Percentiles rank a stretch among this genome's conserved stretches.
phyloP scores from a whole-genome alignment of 2,888 invertebrate genomes.

The Cabera pusaria region DNA sequence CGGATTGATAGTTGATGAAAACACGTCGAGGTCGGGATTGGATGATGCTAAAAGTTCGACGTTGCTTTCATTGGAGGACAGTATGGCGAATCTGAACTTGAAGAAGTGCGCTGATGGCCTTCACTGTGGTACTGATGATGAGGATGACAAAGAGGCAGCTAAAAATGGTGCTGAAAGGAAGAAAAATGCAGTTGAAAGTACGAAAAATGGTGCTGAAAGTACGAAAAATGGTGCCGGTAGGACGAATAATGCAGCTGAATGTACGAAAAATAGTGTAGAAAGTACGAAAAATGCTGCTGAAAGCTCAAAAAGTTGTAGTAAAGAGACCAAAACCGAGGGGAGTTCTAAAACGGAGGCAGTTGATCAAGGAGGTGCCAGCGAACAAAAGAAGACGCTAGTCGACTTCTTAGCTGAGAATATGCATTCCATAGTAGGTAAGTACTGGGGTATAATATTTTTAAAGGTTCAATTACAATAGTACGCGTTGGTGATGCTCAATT shows the following conservation, averaged over 20 bases:
- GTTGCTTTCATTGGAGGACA: slow-evolving; percentile 43
- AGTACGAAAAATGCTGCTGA: slow-evolving; percentile 5
- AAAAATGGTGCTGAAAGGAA: too few relatives aligned
- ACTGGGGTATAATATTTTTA: too few relatives aligned
- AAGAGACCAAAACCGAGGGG: slow-evolving; percentile 3
- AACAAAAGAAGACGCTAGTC: slow-evolving; percentile 64
- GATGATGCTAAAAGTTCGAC: slow-evolving; percentile 21
- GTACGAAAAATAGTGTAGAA: too few relatives aligned
- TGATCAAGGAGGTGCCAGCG: slow-evolving; percentile 10
- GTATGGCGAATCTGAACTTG: slow-evolving; percentile 53
- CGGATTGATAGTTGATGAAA: slow-evolving; percentile 42
- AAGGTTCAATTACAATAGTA: too few relatives aligned
- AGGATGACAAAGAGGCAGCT: slow-evolving; percentile 39
- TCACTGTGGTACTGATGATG: slow-evolving; percentile 70
- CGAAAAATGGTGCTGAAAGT: too few relatives aligned
- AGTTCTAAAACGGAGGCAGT: slow-evolving; percentile 28
- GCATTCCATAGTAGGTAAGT: slow-evolving; percentile 84
- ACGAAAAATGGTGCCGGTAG: too few relatives aligned
- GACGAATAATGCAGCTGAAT: too few relatives aligned
- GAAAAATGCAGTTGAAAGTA: too few relatives aligned
- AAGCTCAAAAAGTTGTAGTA: too few relatives aligned
- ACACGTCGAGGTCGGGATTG: slow-evolving; percentile 15
- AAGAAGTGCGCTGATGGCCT: slow-evolving; percentile 51
- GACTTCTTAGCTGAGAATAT: slow-evolving; percentile 85
- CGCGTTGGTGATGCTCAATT: too few relatives aligned